Evolutionary conservation across 2,113 vertebrate species (phyloP), one percentile per base, ranked within the genome.

Genomic region (Boulengerochromis microlepis): DNA sequence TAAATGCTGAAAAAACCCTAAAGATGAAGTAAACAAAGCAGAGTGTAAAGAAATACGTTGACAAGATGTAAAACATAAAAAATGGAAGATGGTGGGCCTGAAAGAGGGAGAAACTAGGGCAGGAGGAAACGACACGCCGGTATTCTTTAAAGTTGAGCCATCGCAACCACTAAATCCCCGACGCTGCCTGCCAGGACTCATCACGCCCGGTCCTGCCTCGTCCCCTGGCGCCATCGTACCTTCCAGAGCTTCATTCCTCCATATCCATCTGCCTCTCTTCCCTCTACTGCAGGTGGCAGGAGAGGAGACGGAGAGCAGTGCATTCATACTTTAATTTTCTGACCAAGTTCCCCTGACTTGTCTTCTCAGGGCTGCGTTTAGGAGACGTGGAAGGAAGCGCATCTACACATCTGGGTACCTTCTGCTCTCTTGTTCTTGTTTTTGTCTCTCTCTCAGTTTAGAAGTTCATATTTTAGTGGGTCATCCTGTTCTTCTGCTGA

Each of bases 81-180:
- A 47, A 89, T 40, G 35, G 74, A 57, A 57, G 83, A 91, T 42
- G 40, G 81, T 2, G 35, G 82, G 13, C 85, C 83, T 38, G 71
- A 85, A 87, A 87, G 81, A 66, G 69, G 15, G 59, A 81, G 57
- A 94, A 92, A 93, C 29, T 93, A 84, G 91, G 93, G 56, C 61
- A 47, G 84, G 85, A 86, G 87, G 92, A 90, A 88, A 80, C 15
- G 7, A 81, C 74, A 7, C 3, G 26, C 61, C 9, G 87, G 47
- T 64, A 76, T 86, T 93, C 85, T 94, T 91, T 93, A 84, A 89
- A 94, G 91, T 91, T 85, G 88, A 93, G 91, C 90, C 92, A 88
- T 93, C 86, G 54, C 74, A 81, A 57, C 66, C 81, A 61, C 87
- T 85, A 53, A 80, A 89, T 86, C 91, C 88, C 93, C 8, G 3